Evolutionary conservation across 2,797 vertebrate species (phyloP).

Genomic region (Chrysocyon brachyurus): DNA sequence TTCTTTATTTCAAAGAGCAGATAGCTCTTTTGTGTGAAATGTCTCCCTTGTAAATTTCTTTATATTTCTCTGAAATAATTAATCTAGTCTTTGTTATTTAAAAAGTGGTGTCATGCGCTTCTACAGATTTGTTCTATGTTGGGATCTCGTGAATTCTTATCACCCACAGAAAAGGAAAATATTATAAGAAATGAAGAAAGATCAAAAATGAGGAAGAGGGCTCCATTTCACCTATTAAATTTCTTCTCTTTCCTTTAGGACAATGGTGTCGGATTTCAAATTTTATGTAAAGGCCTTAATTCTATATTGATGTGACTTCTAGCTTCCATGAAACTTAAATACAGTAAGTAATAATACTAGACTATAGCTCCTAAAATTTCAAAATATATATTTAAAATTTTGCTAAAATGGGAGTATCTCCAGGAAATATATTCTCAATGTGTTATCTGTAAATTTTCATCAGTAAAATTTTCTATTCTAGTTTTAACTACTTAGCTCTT

Average conservation of each 20-base stretch:
- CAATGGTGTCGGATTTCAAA: conserved; percentile 12
- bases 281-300: neutral
- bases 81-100: conserved; percentile 51
- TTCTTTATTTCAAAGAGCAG: conserved; percentile 62
- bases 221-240: neutral
- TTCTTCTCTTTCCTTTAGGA: conserved; percentile 49
- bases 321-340: neutral
- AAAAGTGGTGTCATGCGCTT: neutral
- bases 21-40: conserved; percentile 46
- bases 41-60: conserved; percentile 41
- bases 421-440: neutral
- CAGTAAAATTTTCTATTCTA: neutral
- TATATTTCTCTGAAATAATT: conserved; percentile 51
- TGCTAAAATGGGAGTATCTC: neutral
- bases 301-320: neutral
- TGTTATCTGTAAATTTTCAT: conserved; percentile 8
- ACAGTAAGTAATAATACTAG: neutral
- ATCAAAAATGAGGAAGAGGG: neutral
- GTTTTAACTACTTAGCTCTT: conserved; percentile 34
- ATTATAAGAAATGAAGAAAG: neutral
- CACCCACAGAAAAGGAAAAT: neutral
- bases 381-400: neutral
- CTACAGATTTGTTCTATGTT: conserved; percentile 47
- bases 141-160: conserved; percentile 51
- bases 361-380: conserved; percentile 7